These are phyloP conservation scores for Scotopteryx bipunctaria DNA, from an alignment of 2,888 invertebrate species.

Conservation along the genomic window DNA sequence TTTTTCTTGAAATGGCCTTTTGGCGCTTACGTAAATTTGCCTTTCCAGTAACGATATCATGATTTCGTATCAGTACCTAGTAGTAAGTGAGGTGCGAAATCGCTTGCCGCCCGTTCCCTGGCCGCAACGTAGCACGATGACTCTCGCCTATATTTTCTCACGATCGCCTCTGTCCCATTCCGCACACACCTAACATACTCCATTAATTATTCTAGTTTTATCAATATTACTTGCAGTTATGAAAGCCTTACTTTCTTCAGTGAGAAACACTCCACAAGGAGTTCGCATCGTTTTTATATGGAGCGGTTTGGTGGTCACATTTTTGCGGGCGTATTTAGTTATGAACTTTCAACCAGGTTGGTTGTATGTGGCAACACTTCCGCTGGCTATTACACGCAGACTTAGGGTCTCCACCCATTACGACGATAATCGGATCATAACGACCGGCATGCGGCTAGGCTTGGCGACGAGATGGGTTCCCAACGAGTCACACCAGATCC, in stretches of 20 bases:
- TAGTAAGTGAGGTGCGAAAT: no score
- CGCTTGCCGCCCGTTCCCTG: conserved; percentile 38
- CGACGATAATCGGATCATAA: no score
- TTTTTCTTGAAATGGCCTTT: no score
- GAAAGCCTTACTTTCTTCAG: conserved; percentile 32
- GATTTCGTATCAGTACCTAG: no score
- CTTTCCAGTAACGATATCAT: no score
- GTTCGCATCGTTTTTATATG: conserved; percentile 22
- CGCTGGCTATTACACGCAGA: not conserved
- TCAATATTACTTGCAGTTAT: conserved; percentile 31
- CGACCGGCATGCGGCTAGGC: no score
- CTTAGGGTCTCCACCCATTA: no score
- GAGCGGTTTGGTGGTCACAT: conserved; percentile 8
- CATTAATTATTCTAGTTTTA: conserved; percentile 38
- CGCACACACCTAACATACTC: conserved; percentile 41
- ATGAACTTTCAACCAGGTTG: conserved; percentile 12
- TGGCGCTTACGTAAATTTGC: no score
- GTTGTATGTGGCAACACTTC: not conserved
- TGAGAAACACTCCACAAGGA: conserved; percentile 14
- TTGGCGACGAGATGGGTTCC: no score
- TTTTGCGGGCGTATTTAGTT: conserved; percentile 14
- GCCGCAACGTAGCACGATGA: conserved; percentile 48
- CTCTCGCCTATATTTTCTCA: conserved; percentile 66
- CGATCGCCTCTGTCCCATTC: conserved; percentile 49
- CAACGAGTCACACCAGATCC: no score